Conservation (phyloP, 2,888 invertebrate species). For the Mythimna albipuncta region DNA sequence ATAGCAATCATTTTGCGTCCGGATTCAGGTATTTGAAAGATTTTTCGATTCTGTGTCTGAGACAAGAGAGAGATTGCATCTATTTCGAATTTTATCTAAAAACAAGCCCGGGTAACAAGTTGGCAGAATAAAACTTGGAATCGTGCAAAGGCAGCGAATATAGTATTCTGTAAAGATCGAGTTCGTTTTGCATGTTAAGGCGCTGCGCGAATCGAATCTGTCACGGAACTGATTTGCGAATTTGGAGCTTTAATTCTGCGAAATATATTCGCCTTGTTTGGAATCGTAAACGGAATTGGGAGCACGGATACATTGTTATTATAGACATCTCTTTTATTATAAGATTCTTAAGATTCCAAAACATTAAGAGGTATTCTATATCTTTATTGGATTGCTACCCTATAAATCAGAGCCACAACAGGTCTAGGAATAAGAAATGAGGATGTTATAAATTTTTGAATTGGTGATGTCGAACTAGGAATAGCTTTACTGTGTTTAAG, state of each 20-base stretch:
- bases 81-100: constrained; percentile 80
- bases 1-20: constrained; percentile 51
- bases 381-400: constrained; percentile 35
- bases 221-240: constrained; percentile 56
- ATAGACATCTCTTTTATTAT: constrained; percentile 17
- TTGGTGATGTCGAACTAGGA: constrained; percentile 27
- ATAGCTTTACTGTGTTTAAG: constrained; percentile 27
- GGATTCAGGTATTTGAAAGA: constrained; percentile 71
- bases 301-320: constrained; percentile 2
- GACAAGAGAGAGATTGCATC: constrained; percentile 80
- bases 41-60: constrained; percentile 70
- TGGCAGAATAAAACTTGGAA: constrained; percentile 73
- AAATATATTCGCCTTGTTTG: constrained; percentile 22
- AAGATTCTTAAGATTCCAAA: constrained; percentile 18
- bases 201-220: constrained; percentile 64
- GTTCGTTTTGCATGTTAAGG: constrained; percentile 74
- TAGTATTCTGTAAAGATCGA: constrained; percentile 60
- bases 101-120: constrained; percentile 74
- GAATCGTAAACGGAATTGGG: constrained; percentile 6
- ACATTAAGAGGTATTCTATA: constrained; percentile 21
- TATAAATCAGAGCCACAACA: constrained; percentile 46
- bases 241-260: constrained; percentile 48
- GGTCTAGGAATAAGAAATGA: constrained; percentile 28
- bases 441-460: constrained; percentile 38
- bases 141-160: constrained; percentile 66